Conservation (phyloP, 2,797 vertebrate genomes). For the Rhincodon typus region DNA sequence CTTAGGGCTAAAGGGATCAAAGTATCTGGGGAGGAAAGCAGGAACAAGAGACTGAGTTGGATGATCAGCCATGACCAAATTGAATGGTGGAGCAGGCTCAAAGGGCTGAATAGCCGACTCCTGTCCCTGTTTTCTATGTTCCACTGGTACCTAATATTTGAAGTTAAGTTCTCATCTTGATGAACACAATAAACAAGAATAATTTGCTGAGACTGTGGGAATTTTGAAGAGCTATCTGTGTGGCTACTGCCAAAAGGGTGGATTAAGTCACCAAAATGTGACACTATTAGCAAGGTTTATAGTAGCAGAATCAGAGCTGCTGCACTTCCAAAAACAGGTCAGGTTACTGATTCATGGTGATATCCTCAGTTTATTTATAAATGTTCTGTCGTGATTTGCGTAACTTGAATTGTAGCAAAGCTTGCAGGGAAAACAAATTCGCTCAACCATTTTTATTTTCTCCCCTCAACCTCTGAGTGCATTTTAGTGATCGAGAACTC, state of each 20-base stretch:
- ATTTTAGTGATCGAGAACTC: background rate
- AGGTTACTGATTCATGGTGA: background rate
- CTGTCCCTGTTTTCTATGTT: too few species aligned
- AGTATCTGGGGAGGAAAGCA: too few species aligned
- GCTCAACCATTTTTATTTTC: background rate
- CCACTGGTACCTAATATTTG: background rate
- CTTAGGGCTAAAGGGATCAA: too few species aligned
- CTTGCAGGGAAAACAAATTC: background rate
- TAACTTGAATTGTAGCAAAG: background rate
- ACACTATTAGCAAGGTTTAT: background rate
- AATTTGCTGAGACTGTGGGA: background rate
- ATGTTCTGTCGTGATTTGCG: background rate
- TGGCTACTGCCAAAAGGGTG: background rate
- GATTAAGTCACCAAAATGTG: background rate
- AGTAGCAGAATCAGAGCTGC: background rate
- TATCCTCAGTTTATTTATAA: conserved; percentile 7
- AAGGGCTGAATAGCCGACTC: too few species aligned
- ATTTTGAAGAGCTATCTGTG: background rate
- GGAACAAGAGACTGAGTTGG: too few species aligned
- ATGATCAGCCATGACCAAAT: too few species aligned
- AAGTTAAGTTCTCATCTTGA: background rate
- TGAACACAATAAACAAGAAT: background rate
- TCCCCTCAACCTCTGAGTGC: background rate
- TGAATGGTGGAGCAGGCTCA: too few species aligned
- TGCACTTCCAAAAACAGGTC: too few species aligned